Conservation (phyloP, 2,888 invertebrate genomes). For the Philereme vetulata region DNA sequence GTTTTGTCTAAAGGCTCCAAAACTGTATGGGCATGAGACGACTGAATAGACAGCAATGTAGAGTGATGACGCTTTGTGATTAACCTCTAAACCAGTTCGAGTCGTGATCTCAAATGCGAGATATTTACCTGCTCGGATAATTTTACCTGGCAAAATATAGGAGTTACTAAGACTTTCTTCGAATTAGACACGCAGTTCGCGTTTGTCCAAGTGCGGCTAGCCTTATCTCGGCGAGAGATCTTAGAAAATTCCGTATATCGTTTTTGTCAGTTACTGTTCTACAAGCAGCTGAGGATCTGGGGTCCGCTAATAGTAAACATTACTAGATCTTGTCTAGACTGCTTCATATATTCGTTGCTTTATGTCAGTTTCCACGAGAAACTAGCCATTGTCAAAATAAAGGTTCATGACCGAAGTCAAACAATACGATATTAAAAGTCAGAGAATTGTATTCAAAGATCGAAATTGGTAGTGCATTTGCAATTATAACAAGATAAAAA, state of each 20-base stretch:
- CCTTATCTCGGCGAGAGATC: slow-evolving; percentile 49
- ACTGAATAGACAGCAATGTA: slow-evolving; percentile 11
- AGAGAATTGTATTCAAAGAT: slow-evolving; percentile 3
- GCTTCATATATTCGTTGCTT: slow-evolving; percentile 19
- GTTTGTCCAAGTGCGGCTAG: slow-evolving; percentile 45
- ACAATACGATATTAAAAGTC: slow-evolving; percentile 26
- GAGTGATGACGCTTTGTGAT: slow-evolving; percentile 11
- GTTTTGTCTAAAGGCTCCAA: background rate
- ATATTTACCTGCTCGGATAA: slow-evolving; percentile 41
- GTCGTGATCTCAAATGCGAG: slow-evolving; percentile 45
- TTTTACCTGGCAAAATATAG: slow-evolving; percentile 48
- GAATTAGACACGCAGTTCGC: slow-evolving; percentile 51
- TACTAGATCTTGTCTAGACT: slow-evolving; percentile 18
- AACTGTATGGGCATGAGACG: background rate
- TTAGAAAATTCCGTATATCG: slow-evolving; percentile 36
- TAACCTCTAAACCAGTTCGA: slow-evolving; percentile 35
- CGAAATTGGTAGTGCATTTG: slow-evolving; percentile 1
- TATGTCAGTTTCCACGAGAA: slow-evolving; percentile 12
- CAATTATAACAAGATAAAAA: background rate
- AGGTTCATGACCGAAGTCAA: slow-evolving; percentile 30
- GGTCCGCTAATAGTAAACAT: slow-evolving; percentile 15
- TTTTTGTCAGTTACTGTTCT: slow-evolving; percentile 40
- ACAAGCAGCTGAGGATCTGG: slow-evolving; percentile 19
- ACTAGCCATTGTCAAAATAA: slow-evolving; percentile 24
- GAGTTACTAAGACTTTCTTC: slow-evolving; percentile 51